Evolutionary conservation across 2,888 invertebrate genomes (phyloP).

Genomic region (Tryphoninae sp.): DNA sequence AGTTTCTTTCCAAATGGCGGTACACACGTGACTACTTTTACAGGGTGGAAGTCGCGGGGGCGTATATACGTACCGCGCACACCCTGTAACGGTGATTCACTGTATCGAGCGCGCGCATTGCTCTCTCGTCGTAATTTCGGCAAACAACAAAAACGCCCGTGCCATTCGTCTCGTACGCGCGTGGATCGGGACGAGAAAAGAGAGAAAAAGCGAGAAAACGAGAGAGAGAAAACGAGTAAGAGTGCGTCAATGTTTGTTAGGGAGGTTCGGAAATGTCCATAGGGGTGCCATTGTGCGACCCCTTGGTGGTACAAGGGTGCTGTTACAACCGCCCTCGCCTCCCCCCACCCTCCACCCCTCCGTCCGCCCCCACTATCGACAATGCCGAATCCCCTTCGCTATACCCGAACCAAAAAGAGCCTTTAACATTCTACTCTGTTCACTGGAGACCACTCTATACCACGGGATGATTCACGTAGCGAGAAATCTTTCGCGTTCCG

Average conservation of each 20-base stretch:
- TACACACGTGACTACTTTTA: constrained; percentile 39
- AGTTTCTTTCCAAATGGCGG: constrained; percentile 29
- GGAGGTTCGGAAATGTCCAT: constrained; percentile 55
- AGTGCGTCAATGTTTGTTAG: constrained; percentile 57
- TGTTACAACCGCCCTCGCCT: neutral
- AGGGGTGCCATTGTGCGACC: constrained; percentile 58
- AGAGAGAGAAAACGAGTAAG: neutral
- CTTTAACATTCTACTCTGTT: constrained; percentile 38
- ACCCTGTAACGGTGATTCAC: constrained; percentile 55
- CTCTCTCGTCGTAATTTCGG: constrained; percentile 56
- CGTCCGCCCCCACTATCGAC: neutral
- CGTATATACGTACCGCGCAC: neutral
- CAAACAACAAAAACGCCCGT: constrained; percentile 59
- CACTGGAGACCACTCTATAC: constrained; percentile 24
- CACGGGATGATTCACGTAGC: constrained; percentile 40
- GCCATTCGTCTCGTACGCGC: constrained; percentile 40
- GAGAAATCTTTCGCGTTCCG: constrained; percentile 28
- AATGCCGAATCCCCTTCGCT: constrained; percentile 39
- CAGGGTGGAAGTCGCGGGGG: constrained; percentile 1
- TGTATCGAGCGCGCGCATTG: constrained; percentile 43
- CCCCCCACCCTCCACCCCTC: too few species aligned
- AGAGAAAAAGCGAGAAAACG: constrained; percentile 2
- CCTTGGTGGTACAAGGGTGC: constrained; percentile 52
- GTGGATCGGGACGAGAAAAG: constrained; percentile 11
- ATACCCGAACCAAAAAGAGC: constrained; percentile 35